Percentiles rank a stretch among this genome's conserved stretches.
phyloP scores from a whole-genome alignment of 2,888 invertebrate species.

The Blera fallax region DNA sequence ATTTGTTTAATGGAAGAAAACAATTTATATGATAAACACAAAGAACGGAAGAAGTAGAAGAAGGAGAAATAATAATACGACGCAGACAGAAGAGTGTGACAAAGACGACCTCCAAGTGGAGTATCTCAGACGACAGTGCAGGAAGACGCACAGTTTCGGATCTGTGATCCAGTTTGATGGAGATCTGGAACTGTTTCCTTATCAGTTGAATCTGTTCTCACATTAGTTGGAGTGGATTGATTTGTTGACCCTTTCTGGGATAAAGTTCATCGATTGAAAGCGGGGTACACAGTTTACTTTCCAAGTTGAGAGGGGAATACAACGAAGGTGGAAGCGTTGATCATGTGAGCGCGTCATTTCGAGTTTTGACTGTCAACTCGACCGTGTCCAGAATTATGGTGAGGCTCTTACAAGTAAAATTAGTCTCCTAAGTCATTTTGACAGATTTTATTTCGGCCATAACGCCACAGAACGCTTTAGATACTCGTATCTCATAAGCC shows the following conservation, averaged over 20 bases:
- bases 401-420: no score
- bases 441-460: no score
- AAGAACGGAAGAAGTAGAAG: conserved; percentile 22
- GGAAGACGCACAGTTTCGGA: background rate
- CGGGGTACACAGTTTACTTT: no score
- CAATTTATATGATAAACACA: conserved; percentile 59
- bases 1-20: conserved; percentile 64
- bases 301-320: no score
- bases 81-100: background rate
- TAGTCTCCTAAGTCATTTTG: no score
- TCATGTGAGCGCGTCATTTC: no score
- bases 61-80: background rate
- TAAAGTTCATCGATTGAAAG: no score
- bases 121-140: background rate
- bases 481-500: no score
- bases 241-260: background rate
- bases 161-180: background rate
- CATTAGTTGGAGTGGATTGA: background rate
- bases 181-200: background rate
- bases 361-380: no score
- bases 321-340: no score
- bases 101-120: background rate
- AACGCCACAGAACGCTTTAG: no score
- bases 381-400: no score
- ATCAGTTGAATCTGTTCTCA: background rate